phyloP scores from a whole-genome alignment of 2,888 invertebrate species.

The Sericinus montela region DNA sequence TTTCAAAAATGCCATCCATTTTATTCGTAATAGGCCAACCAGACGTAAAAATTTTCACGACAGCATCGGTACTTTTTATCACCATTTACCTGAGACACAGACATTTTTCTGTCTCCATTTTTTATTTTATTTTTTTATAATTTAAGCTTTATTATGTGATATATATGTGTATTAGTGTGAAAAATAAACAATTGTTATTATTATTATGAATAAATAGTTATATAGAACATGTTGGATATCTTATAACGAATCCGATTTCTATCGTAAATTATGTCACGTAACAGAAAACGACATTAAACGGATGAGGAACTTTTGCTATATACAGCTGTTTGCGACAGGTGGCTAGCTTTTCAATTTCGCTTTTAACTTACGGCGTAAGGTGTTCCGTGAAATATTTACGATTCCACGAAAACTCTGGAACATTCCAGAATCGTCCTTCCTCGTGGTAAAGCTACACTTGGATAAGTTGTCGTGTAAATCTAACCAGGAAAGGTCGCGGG shows the following conservation, averaged over 20 bases:
- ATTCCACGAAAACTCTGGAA: conserved; percentile 7
- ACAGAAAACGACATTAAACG: neutral
- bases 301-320: neutral
- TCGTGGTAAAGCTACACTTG: conserved; percentile 12
- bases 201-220: neutral
- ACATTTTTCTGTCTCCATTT: too few species aligned
- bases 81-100: too few species aligned
- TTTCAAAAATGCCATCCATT: too few species aligned
- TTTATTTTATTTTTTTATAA: too few species aligned
- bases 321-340: neutral
- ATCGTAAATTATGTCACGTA: neutral
- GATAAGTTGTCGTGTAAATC: conserved; percentile 37
- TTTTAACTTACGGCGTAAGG: conserved; percentile 4
- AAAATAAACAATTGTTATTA: too few species aligned
- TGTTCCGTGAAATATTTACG: conserved; percentile 15
- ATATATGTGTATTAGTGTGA: too few species aligned
- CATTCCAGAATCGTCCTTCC: conserved; percentile 17
- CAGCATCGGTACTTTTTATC: too few species aligned
- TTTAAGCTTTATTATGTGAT: too few species aligned
- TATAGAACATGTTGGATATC: too few species aligned
- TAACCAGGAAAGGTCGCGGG: conserved; percentile 30
- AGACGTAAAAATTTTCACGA: too few species aligned
- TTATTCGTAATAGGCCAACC: too few species aligned
- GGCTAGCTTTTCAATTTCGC: conserved; percentile 7
- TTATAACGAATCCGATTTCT: neutral